Conservation (phyloP, 2,113 vertebrate species). For the Phalacrocorax aristotelis region DNA sequence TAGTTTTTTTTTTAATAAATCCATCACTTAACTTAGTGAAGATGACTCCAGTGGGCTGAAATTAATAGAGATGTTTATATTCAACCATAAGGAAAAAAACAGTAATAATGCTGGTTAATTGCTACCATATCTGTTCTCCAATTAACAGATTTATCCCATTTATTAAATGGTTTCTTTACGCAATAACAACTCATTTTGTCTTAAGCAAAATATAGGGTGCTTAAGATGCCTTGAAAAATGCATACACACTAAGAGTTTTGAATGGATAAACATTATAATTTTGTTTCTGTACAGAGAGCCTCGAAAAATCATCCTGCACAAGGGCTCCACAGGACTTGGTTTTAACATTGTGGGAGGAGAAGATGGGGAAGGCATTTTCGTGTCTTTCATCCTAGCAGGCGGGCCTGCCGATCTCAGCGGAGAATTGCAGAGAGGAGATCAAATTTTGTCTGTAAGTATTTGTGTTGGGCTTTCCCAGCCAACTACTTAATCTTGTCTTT, state of each 20-base stretch:
- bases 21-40: background rate
- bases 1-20: background rate
- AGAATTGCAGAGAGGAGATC: conserved; percentile 92
- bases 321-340: conserved; percentile 94
- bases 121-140: background rate
- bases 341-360: conserved; percentile 98
- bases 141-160: background rate
- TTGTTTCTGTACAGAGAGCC: conserved; percentile 88
- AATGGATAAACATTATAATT: background rate
- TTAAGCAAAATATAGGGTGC: background rate
- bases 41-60: background rate
- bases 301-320: conserved; percentile 93
- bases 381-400: conserved; percentile 96
- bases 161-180: background rate
- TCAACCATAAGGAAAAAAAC: background rate
- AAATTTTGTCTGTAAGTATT: conserved; percentile 92
- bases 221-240: background rate
- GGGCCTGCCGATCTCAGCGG: conserved; percentile 95
- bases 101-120: background rate
- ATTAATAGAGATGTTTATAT: background rate
- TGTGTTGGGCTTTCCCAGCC: background rate
- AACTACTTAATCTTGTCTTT: background rate
- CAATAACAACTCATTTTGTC: background rate
- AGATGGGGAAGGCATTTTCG: conserved; percentile 97
- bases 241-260: background rate